These are phyloP conservation scores for Ophion ventricosus DNA, from an alignment of 2,888 invertebrate species.

Conservation along the genomic window DNA sequence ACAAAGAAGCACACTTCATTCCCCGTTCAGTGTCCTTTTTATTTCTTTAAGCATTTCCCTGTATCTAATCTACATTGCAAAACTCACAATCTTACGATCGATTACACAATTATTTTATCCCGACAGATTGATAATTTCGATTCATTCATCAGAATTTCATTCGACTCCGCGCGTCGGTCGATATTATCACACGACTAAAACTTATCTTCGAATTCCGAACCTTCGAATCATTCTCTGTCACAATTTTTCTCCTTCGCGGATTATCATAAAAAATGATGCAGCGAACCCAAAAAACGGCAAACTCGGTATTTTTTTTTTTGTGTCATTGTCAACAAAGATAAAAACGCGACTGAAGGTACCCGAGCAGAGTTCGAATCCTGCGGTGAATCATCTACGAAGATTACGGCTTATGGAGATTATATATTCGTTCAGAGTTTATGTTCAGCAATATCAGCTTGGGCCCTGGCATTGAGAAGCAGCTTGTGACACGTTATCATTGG, in stretches of 20 bases:
- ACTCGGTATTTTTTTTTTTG: not conserved
- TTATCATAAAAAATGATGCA: not conserved
- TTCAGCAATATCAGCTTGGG: not conserved
- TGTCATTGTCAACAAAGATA: not conserved
- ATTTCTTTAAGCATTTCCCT: not conserved
- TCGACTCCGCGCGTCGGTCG: not conserved
- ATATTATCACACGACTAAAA: not conserved
- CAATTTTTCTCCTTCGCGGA: not conserved
- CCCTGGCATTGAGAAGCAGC: slow-evolving; percentile 33
- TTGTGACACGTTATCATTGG: slow-evolving; percentile 29
- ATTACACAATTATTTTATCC: not conserved
- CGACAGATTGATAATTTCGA: not conserved
- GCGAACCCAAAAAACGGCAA: no score
- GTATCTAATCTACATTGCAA: not conserved
- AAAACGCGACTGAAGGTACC: not conserved
- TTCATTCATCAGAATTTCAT: not conserved
- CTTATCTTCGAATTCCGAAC: not conserved
- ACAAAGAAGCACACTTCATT: not conserved
- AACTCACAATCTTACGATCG: not conserved
- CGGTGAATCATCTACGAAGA: not conserved
- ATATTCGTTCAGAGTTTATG: not conserved
- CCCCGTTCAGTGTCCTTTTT: not conserved
- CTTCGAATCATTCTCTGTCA: not conserved
- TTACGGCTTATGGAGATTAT: not conserved
- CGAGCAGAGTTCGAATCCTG: not conserved